These are phyloP conservation scores for Drosophila picticornis DNA, from an alignment of 2,888 invertebrate genomes.

Conservation along the genomic window DNA sequence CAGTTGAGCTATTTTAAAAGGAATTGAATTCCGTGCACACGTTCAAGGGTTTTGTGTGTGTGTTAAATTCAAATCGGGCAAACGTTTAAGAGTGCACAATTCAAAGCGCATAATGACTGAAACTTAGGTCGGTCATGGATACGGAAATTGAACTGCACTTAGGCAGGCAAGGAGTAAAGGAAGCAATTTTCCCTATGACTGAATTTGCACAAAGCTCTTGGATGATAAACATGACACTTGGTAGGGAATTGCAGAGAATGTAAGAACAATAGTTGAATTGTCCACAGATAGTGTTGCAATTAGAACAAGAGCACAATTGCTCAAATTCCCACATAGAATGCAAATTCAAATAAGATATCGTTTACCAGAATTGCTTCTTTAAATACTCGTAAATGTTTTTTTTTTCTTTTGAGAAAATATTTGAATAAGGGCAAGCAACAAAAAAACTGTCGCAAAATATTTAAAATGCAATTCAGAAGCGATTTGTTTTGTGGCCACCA, in stretches of 20 bases:
- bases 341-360: background rate
- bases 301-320: constrained; percentile 8
- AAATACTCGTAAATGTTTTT: background rate
- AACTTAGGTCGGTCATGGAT: constrained; percentile 24
- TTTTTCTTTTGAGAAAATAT: background rate
- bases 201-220: constrained; percentile 57
- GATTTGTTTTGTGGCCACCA: constrained; percentile 68
- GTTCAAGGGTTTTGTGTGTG: constrained; percentile 18
- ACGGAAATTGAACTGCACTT: constrained; percentile 40
- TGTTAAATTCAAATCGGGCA: constrained; percentile 38
- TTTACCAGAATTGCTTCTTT: background rate
- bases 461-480: constrained; percentile 76
- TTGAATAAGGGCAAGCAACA: background rate
- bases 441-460: constrained; percentile 58
- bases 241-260: constrained; percentile 11
- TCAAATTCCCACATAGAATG: background rate
- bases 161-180: constrained; percentile 38
- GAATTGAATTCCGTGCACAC: constrained; percentile 38
- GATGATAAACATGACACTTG: constrained; percentile 34
- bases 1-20: constrained; percentile 56
- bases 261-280: constrained; percentile 8
- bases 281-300: constrained; percentile 23
- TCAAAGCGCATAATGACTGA: constrained; percentile 19
- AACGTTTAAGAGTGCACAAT: constrained; percentile 24
- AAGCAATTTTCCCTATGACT: constrained; percentile 70